These are phyloP conservation scores for Centroberyx gerrardi DNA, from an alignment of 2,797 vertebrate species.

Conservation along the genomic window DNA sequence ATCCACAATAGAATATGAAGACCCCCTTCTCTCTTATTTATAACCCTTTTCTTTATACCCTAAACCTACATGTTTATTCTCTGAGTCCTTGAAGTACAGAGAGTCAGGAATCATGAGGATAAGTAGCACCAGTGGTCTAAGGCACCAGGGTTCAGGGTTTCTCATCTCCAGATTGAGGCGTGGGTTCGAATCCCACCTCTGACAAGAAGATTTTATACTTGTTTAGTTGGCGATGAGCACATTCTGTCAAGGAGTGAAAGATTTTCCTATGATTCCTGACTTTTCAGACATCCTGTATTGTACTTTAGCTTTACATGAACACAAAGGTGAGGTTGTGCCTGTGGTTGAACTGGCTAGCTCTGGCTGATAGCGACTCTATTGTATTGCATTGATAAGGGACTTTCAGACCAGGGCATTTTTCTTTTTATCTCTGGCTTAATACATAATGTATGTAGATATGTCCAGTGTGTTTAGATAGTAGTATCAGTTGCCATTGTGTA, in stretches of 20 bases:
- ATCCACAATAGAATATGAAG: neutral
- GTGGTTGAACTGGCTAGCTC: constrained; percentile 6
- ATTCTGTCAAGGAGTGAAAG: neutral
- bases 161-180: neutral
- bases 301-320: constrained; percentile 19
- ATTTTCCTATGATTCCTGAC: neutral
- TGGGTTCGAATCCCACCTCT: neutral
- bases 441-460: constrained; percentile 14
- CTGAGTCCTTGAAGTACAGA: neutral
- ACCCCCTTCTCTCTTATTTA: too few species aligned
- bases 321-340: constrained; percentile 11
- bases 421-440: constrained; percentile 23
- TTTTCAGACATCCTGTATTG: constrained; percentile 18
- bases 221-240: neutral
- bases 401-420: constrained; percentile 6
- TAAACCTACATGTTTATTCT: neutral
- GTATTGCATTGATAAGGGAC: constrained; percentile 28
- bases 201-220: neutral
- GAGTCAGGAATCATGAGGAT: neutral
- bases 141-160: neutral
- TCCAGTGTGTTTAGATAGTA: constrained; percentile 5
- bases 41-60: too few species aligned
- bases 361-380: constrained; percentile 16
- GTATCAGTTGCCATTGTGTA: constrained; percentile 6
- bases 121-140: neutral